Evolutionary conservation across 2,888 invertebrate species (phyloP).

Genomic region (Xylocampa areola): DNA sequence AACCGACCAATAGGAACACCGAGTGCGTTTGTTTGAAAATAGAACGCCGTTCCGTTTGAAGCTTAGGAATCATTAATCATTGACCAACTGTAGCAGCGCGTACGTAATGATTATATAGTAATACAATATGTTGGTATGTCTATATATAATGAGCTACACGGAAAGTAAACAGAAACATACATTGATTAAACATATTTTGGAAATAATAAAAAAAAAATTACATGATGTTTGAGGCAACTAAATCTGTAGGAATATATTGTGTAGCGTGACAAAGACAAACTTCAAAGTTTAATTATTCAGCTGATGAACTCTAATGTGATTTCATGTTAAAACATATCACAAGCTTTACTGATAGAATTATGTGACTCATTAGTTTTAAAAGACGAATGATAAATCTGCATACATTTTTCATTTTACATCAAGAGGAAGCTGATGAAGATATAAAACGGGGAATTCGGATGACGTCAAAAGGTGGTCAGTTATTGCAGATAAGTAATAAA

Average conservation of each 20-base stretch:
- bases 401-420: slow-evolving; percentile 54
- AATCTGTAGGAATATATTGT: slow-evolving; percentile 24
- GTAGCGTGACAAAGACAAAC: slow-evolving; percentile 45
- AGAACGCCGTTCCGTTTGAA: slow-evolving; percentile 76
- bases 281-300: slow-evolving; percentile 48
- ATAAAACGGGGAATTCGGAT: slow-evolving; percentile 38
- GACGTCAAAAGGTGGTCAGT: slow-evolving; percentile 40
- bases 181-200: slow-evolving; percentile 1
- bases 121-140: slow-evolving; percentile 42
- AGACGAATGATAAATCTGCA: slow-evolving; percentile 57
- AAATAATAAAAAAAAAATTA: not conserved
- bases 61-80: slow-evolving; percentile 85
- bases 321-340: slow-evolving; percentile 52
- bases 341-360: slow-evolving; percentile 57
- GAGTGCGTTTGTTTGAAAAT: slow-evolving; percentile 79
- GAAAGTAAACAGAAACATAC: slow-evolving; percentile 14
- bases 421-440: slow-evolving; percentile 51
- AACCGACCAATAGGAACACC: slow-evolving; percentile 77
- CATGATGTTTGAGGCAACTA: not conserved
- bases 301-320: slow-evolving; percentile 56
- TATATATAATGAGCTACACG: slow-evolving; percentile 29
- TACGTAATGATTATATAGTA: slow-evolving; percentile 63
- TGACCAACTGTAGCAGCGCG: slow-evolving; percentile 63
- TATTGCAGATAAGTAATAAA: slow-evolving; percentile 24
- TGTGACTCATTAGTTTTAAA: slow-evolving; percentile 61